A percentile compares a stretch with the other conserved stretches of the same genome.
Evolutionary conservation across 1,140 invertebrate genomes (phyloP).

Genomic region (Drosophila bocqueti): DNA sequence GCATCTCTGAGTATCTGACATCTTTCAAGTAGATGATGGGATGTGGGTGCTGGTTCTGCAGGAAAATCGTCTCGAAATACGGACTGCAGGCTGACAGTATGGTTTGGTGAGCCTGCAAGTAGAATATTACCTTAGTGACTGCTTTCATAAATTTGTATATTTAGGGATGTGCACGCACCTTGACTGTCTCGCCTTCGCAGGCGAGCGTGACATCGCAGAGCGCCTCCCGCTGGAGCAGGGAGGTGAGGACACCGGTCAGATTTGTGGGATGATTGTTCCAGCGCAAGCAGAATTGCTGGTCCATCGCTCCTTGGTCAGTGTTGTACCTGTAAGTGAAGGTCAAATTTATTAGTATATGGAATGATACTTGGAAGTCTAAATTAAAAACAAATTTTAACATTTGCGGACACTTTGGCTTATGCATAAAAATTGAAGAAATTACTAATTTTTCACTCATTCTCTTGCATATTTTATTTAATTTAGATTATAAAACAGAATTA

Average conservation of each 20-base stretch:
- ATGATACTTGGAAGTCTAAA: neutral
- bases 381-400: neutral
- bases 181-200: constrained; percentile 95
- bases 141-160: too few species aligned
- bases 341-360: neutral
- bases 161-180: constrained; percentile 85
- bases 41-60: constrained; percentile 95
- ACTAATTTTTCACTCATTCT: too few species aligned
- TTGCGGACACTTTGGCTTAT: too few species aligned
- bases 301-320: constrained; percentile 89
- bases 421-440: too few species aligned
- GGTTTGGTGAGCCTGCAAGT: constrained; percentile 92
- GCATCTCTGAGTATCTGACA: constrained; percentile 94
- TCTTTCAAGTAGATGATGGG: constrained; percentile 96
- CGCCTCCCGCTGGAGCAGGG: constrained; percentile 93
- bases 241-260: constrained; percentile 94
- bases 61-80: constrained; percentile 97
- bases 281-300: constrained; percentile 97
- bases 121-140: too few species aligned
- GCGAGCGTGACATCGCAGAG: constrained; percentile 97
- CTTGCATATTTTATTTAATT: too few species aligned
- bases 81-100: constrained; percentile 97
- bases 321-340: constrained; percentile 69
- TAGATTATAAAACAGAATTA: neutral
- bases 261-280: constrained; percentile 97